These are phyloP conservation scores for Sus cebifrons DNA, from an alignment of 2,797 vertebrate species.

Conservation along the genomic window DNA sequence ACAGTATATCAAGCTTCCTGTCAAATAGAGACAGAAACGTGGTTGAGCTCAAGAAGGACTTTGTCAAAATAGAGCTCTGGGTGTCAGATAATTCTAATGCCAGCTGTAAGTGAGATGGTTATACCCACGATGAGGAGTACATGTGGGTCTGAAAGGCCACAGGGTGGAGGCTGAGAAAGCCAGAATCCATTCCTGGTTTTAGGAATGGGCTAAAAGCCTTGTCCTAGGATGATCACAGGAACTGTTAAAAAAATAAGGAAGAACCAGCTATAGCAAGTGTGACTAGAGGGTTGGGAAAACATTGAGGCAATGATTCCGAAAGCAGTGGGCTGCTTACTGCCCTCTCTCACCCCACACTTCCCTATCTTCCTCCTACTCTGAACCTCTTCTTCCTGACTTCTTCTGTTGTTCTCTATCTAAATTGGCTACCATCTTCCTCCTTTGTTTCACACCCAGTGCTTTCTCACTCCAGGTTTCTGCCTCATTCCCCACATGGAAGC, in stretches of 20 bases:
- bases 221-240: background rate
- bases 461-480: constrained; percentile 71
- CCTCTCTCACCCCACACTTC: constrained; percentile 68
- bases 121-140: background rate
- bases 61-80: background rate
- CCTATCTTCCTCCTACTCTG: constrained; percentile 76
- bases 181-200: background rate
- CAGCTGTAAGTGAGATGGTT: background rate
- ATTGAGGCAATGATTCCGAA: constrained; percentile 6
- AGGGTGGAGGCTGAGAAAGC: background rate
- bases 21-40: constrained; percentile 51
- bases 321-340: background rate
- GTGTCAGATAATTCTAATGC: background rate
- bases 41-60: constrained; percentile 17
- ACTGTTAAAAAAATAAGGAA: constrained; percentile 69
- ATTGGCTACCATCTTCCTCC: constrained; percentile 35
- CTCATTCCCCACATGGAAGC: constrained; percentile 62
- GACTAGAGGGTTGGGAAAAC: constrained; percentile 56
- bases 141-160: background rate
- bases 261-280: constrained; percentile 7
- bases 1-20: constrained; percentile 48
- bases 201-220: background rate
- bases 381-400: constrained; percentile 69
- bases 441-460: constrained; percentile 60
- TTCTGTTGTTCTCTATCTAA: constrained; percentile 70